Evolutionary conservation across 2,888 invertebrate genomes (phyloP), one percentile per base, ranked within the genome.

Genomic region (Villa cingulata): DNA sequence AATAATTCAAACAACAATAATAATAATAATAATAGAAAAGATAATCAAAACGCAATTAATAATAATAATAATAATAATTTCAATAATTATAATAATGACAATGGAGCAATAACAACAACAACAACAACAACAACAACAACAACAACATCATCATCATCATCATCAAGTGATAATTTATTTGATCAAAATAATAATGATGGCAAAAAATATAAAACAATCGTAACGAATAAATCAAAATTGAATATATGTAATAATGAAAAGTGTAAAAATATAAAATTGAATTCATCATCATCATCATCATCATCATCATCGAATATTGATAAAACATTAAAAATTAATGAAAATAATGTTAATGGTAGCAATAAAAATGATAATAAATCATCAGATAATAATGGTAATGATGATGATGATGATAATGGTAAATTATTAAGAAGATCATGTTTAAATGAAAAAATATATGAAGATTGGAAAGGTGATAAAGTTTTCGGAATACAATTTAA

Each of bases 401-500:
- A 12, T 29, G 29, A 29, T 32, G 29, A 12, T 32, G 3, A 12
- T 32, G 12, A 32, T 12, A 14, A 32, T 9, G 29, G 12, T 2
- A 32, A 32, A 32, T 32, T 32, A 32, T 32, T 32, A 32, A 32
- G 12, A 32, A 32, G 29, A 32, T 12, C 3, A 12, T 12, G 12
- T 32, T 32, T 32, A 32, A 32, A 32, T 32, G 29, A 32, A 32
- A 32, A 32, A 32, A 32, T 32, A 3, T 32, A 32, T 32, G 29
- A 32, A 3, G 12, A 32, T 32, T 32, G 29, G 29, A 32, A 32
- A 32, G 29, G 29, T 32, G 29, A 32, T 32, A 32, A 32, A 20
- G 49, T 65, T 3, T 49, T 66, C 3, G 65, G 67, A 23, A 55
- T 70, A 49, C 72, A 75, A 4, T 78, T 79, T 49, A 58, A 73